Conservation (phyloP, 2,113 vertebrate genomes). For the Antechinus flavipes region DNA sequence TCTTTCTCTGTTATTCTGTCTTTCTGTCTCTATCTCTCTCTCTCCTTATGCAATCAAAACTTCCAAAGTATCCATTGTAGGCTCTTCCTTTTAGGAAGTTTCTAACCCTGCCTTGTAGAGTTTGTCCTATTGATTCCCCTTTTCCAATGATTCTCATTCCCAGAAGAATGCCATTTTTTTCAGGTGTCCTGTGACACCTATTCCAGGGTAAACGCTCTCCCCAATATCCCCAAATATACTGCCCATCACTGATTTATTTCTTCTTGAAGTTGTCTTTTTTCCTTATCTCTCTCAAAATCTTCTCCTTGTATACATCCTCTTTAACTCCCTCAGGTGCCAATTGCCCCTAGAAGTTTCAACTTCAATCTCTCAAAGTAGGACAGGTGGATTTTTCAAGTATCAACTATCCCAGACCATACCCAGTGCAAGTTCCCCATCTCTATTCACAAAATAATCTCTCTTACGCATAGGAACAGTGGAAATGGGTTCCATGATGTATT, state of each 20-base stretch:
- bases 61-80: not conserved
- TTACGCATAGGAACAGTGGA: not conserved
- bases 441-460: not conserved
- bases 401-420: not conserved
- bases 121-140: no score
- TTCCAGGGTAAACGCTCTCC: not conserved
- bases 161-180: not conserved
- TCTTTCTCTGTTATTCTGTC: not conserved
- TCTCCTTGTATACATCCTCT: not conserved
- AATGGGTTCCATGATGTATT: no score
- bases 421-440: not conserved
- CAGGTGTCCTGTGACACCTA: not conserved
- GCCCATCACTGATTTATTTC: not conserved
- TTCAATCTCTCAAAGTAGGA: not conserved
- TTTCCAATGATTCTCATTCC: not conserved
- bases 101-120: no score
- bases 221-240: not conserved
- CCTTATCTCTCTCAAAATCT: not conserved
- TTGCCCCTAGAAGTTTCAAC: not conserved
- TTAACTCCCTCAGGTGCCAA: not conserved
- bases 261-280: not conserved
- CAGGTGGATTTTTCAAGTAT: not conserved
- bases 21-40: not conserved
- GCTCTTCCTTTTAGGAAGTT: no score
- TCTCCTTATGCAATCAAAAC: not conserved